Percentiles rank a stretch among this genome's conserved stretches.
These are phyloP conservation scores for Acanthurus lineatus DNA, from an alignment of 2,797 vertebrate species.

Conservation along the genomic window DNA sequence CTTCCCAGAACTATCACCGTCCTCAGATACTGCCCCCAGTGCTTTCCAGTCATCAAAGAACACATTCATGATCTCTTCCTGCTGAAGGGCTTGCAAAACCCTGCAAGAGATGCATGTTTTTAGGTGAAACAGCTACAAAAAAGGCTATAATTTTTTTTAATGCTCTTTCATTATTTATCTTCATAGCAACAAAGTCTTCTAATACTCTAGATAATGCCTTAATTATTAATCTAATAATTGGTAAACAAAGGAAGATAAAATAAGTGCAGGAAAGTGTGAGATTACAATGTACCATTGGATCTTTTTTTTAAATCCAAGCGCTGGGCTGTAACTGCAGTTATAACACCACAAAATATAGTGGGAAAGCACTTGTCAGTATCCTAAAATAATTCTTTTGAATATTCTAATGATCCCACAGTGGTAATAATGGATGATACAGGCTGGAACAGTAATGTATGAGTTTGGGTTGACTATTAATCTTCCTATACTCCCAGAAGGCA, in stretches of 20 bases:
- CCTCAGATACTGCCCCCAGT: slow-evolving; percentile 73
- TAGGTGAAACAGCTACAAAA: not conserved
- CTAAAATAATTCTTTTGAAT: not conserved
- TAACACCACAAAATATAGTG: not conserved
- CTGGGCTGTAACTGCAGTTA: not conserved
- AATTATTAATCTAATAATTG: too few species aligned
- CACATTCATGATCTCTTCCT: slow-evolving; percentile 90
- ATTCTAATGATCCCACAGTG: not conserved
- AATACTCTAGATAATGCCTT: not conserved
- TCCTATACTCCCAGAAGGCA: slow-evolving; percentile 8
- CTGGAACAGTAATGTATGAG: slow-evolving; percentile 1
- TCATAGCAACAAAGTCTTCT: not conserved
- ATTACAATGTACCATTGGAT: not conserved
- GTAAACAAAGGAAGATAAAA: not conserved
- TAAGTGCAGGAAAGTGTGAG: not conserved
- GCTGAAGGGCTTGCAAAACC: slow-evolving; percentile 89
- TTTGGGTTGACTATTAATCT: slow-evolving; percentile 23
- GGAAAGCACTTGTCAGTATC: not conserved
- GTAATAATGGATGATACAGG: slow-evolving; percentile 19
- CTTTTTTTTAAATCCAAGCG: too few species aligned
- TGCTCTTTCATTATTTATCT: not conserved
- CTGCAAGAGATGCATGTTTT: slow-evolving; percentile 74
- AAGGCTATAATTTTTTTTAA: not conserved
- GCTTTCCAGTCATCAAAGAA: slow-evolving; percentile 90
- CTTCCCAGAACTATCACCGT: slow-evolving; percentile 56